Base-by-base conservation (phyloP, 1,140 invertebrate species). In the Manduca sexta region DNA sequence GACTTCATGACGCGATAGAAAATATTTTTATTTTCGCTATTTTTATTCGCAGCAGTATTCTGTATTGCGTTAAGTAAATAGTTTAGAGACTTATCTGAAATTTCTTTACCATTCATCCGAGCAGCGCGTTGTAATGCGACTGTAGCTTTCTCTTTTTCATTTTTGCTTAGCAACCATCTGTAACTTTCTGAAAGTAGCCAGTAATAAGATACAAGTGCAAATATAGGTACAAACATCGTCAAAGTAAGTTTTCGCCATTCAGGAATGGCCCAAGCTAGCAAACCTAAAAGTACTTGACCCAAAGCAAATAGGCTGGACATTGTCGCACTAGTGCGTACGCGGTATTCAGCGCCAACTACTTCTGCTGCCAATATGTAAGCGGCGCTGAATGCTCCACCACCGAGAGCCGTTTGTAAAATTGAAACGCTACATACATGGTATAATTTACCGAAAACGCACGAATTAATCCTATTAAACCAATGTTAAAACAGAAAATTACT, bases 91-190 rank as follows among this genome's bases (percentile, higher is more conserved):
- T 88, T 86, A 13, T 89, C 86, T 11, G 87, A 86, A 14, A 90
- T 64, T n/a, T 84, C 60, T n/a, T 84, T 86, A 11, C 89, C 88
- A 60, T 95, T 95, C 1, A 91, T 85, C 53, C 79, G 87, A 0
- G 91, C 90, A 6, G 89, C 89, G 52, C 86, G 86, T 2, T 84
- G 76, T 7, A 92, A 73, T 29, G 91, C 76, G 12, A 74, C 69
- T 49, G 87, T 87, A 17, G 90, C 90, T 53, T 91, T 88, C 1
- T 91, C 84, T 39, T 89, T 89, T 56, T 89, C 89, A 3, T 91
- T 89, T 46, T 91, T 90, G 1, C 91, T 90, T 35, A 95, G 65
- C 8, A 93, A 83, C 94, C 94, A 95, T 51, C 93, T 82, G 14
- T 91, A 80, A 29, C 90, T 91, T 77, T 92, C 91, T 0, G 89